Evolutionary conservation across 2,888 invertebrate species (phyloP).

Genomic region (Euspilapteryx auroguttella): DNA sequence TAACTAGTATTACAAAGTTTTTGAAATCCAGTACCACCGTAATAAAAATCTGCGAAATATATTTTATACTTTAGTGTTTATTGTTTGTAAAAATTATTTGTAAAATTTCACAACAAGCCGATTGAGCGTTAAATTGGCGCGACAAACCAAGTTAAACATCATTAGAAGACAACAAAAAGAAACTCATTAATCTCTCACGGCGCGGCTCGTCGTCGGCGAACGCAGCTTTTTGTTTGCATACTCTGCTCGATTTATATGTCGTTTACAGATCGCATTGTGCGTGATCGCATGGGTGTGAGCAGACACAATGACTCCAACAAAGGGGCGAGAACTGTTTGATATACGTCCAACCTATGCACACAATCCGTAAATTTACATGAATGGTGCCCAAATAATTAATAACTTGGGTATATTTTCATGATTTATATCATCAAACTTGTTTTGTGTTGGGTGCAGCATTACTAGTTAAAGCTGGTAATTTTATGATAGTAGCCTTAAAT

Average conservation of each 20-base stretch:
- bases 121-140: slow-evolving; percentile 52
- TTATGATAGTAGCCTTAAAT: too few species aligned
- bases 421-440: too few species aligned
- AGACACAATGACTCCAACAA: slow-evolving; percentile 36
- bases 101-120: too few species aligned
- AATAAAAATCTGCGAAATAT: too few species aligned
- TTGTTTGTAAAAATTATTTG: too few species aligned
- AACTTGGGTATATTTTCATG: too few species aligned
- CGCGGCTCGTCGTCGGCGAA: slow-evolving; percentile 35
- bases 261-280: slow-evolving; percentile 39
- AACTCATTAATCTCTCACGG: slow-evolving; percentile 55
- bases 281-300: slow-evolving; percentile 50
- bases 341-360: slow-evolving; percentile 39
- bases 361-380: slow-evolving; percentile 46
- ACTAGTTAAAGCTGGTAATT: too few species aligned
- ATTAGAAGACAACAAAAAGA: slow-evolving; percentile 48
- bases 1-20: too few species aligned
- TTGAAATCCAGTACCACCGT: too few species aligned
- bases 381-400: slow-evolving; percentile 2
- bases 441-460: too few species aligned
- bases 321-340: slow-evolving; percentile 40
- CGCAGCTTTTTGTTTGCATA: slow-evolving; percentile 47
- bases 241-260: slow-evolving; percentile 34
- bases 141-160: slow-evolving; percentile 50
- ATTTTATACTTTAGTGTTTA: not conserved